A percentile compares a stretch with the other conserved stretches of the same genome.
Conservation (phyloP, 2,797 vertebrate species). For the Gymnoscopelus microlampas region DNA sequence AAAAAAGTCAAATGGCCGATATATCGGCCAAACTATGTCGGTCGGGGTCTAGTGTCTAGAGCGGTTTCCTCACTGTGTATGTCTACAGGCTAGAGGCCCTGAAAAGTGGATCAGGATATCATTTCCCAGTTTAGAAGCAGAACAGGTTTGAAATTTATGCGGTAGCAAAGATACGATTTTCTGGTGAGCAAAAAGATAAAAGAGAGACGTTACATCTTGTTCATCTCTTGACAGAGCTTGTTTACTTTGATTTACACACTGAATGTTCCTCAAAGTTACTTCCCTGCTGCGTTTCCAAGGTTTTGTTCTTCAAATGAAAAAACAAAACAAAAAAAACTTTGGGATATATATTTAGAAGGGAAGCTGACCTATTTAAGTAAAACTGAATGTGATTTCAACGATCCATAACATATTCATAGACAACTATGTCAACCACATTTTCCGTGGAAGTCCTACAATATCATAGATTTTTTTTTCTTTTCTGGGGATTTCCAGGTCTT, state of each 20-base stretch:
- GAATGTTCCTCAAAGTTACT: conserved; percentile 1
- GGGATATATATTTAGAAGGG: neutral
- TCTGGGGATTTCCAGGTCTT: conserved; percentile 45
- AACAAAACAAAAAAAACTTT: neutral
- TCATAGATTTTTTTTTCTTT: conserved; percentile 8
- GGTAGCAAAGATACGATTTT: conserved; percentile 5
- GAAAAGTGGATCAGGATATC: conserved; percentile 26
- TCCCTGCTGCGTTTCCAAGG: neutral
- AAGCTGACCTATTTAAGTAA: neutral
- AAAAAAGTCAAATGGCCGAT: no score
- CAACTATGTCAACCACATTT: conserved; percentile 29
- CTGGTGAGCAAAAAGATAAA: neutral
- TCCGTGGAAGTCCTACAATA: conserved; percentile 9
- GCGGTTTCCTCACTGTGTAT: neutral
- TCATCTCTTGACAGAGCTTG: conserved; percentile 1
- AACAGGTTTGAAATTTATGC: conserved; percentile 12
- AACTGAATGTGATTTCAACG: conserved; percentile 19
- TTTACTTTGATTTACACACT: neutral
- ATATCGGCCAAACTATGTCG: no score
- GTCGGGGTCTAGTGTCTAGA: neutral
- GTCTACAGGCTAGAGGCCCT: conserved; percentile 17
- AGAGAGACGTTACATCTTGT: neutral
- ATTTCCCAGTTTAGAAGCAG: neutral
- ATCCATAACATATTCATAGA: conserved; percentile 26
- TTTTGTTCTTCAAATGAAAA: conserved; percentile 1